Evolutionary conservation across 2,113 vertebrate genomes (phyloP).

Genomic region (Nibea coibor): DNA sequence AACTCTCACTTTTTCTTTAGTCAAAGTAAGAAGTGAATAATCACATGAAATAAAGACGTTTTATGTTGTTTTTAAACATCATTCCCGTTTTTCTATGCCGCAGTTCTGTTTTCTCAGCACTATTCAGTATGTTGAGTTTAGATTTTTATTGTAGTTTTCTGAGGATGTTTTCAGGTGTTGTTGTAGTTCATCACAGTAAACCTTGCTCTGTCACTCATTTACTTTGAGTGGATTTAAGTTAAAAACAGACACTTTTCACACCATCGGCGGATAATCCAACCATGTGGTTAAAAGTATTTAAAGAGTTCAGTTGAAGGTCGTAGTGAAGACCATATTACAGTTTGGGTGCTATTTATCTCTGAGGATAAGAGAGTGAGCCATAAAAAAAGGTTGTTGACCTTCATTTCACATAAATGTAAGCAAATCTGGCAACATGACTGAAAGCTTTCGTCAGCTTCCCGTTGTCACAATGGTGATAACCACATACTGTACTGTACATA

Average conservation of each 20-base stretch:
- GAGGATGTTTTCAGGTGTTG: not conserved
- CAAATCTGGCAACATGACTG: not conserved
- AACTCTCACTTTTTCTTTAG: not conserved
- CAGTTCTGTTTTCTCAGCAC: not conserved
- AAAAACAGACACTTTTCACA: conserved; percentile 11
- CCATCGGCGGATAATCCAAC: not conserved
- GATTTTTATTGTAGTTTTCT: not conserved
- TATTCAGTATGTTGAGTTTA: not conserved
- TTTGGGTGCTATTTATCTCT: conserved; percentile 24
- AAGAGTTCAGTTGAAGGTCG: conserved; percentile 20
- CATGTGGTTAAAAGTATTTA: conserved; percentile 3
- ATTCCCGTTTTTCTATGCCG: not conserved
- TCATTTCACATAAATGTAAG: conserved; percentile 3
- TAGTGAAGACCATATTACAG: conserved; percentile 8
- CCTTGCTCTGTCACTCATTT: conserved; percentile 21
- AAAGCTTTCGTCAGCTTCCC: not conserved
- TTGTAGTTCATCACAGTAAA: not conserved
- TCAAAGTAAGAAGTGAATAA: not conserved
- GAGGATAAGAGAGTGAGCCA: conserved; percentile 27
- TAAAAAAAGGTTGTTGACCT: conserved; percentile 57
- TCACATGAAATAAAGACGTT: not conserved
- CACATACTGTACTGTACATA: not conserved
- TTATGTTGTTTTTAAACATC: not conserved
- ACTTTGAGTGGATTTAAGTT: conserved; percentile 5
- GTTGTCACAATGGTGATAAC: not conserved